These are phyloP conservation scores for Scaptomyza hsui DNA, from an alignment of 1,140 invertebrate genomes.

Conservation along the genomic window DNA sequence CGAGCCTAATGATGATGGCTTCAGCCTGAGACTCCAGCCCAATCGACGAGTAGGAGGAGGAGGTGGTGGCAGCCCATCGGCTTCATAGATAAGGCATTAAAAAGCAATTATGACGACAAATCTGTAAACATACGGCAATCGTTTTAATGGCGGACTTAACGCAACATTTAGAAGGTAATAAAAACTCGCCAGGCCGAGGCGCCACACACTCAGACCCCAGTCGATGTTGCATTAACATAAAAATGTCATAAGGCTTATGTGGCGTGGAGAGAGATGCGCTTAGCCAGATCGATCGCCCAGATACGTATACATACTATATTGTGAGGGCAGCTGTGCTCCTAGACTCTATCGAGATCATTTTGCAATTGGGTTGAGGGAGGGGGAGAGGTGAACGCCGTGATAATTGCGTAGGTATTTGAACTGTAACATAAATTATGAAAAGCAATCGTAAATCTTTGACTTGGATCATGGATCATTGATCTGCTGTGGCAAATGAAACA, in stretches of 20 bases:
- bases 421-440: constrained; percentile 63
- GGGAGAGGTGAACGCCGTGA: not conserved
- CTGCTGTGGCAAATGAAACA: constrained; percentile 8
- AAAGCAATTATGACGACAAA: constrained; percentile 83
- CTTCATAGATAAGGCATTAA: constrained; percentile 79
- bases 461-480: constrained; percentile 50
- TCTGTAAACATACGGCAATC: constrained; percentile 82
- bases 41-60: constrained; percentile 13
- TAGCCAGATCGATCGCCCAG: constrained; percentile 61
- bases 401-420: constrained; percentile 35
- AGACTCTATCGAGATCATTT: constrained; percentile 38
- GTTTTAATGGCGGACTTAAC: constrained; percentile 81
- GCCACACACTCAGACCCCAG: constrained; percentile 27
- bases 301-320: constrained; percentile 32
- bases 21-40: constrained; percentile 9
- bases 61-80: constrained; percentile 13
- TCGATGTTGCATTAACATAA: constrained; percentile 81
- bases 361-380: constrained; percentile 63
- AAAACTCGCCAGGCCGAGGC: constrained; percentile 55
- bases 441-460: constrained; percentile 61
- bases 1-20: constrained; percentile 54
- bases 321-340: constrained; percentile 39
- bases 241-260: constrained; percentile 81
- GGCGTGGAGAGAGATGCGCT: constrained; percentile 61
- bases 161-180: constrained; percentile 83